Base-by-base conservation (phyloP, 1,140 invertebrate species). In the Orius insidiosus region DNA sequence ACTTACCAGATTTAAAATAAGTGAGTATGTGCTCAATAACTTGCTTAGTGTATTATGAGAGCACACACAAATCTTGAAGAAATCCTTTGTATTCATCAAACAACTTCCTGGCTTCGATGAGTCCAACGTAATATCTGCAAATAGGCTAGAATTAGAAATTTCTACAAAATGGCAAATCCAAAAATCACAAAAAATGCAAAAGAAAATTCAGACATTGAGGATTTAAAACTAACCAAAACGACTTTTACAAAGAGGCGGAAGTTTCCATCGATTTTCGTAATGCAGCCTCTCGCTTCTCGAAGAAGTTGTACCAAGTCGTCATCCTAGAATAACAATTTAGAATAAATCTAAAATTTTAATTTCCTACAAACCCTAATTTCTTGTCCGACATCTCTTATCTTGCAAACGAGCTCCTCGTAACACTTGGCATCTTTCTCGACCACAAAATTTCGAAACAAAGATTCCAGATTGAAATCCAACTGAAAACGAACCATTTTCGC, bases 241-340 rank as follows among this genome's bases (percentile, higher is more conserved):
- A 68, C 67, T 60, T 78, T 72, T n/a, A 77, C 63, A 55, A 78
- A 64, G 33, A 69, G 58, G 49, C 64, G 63, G 52, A 76, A 68
- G 55, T 64, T 52, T 53, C 63, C 51, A 58, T 67, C 68, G 15
- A 79, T 55, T 13, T 71, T 53, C 30, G 69, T 63, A n/a, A 76
- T 67, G 56, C 72, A 70, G 49, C 69, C 62, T 36, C 61, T 66
- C 6, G 70, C 63, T 59, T 72, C 67, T 36, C 56, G 56, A 8
- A 79, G 50, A 16, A 77, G 56, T 5, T 61, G 52, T 3, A 67
- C 52, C 32, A 78, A 60, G 47, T 77, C 74, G 9, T 56, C 54
- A 58, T 78, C 73, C 66, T 74, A 48, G 46, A 69, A 53, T 33
- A 46, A 13, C 6, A 10, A n/a, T n/a, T n/a, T n/a, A 15, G 45